Evolutionary conservation across 2,797 vertebrate genomes (phyloP).

Genomic region (Micromesistius poutassou): DNA sequence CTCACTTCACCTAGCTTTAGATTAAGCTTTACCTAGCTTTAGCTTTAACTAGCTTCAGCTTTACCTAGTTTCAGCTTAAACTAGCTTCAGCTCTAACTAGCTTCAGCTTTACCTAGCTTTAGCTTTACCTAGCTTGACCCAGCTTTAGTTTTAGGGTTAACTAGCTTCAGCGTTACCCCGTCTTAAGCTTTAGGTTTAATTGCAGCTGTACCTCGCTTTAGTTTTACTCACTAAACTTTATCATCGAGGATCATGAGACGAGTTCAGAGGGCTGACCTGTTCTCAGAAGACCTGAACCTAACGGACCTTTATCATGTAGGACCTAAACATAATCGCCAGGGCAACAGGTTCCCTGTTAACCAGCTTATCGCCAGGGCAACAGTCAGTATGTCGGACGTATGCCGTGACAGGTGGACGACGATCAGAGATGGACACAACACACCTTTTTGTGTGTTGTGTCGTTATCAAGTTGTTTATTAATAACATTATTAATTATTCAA

Average conservation of each 20-base stretch:
- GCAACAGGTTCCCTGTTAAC: background rate
- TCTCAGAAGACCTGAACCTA: background rate
- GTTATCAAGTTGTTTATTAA: background rate
- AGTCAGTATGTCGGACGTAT: background rate
- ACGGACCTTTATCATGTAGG: background rate
- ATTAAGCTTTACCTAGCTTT: background rate
- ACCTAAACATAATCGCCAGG: background rate
- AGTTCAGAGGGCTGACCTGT: background rate
- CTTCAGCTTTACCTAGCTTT: background rate
- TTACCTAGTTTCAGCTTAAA: background rate
- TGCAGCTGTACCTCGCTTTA: background rate
- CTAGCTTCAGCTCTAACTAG: background rate
- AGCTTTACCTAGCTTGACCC: background rate
- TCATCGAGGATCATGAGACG: background rate
- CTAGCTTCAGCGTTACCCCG: background rate
- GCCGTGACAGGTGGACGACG: background rate
- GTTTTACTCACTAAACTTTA: background rate
- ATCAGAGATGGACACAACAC: background rate
- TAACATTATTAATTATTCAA: background rate
- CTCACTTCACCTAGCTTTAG: background rate
- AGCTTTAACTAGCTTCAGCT: no score
- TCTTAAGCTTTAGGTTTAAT: background rate
- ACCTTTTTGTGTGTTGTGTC: background rate
- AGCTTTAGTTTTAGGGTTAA: background rate
- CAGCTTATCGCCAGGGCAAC: conserved; percentile 1